Base-by-base conservation (phyloP, 37 sponge, comb jelly and placozoan species). In the Crambe crambe region DNA sequence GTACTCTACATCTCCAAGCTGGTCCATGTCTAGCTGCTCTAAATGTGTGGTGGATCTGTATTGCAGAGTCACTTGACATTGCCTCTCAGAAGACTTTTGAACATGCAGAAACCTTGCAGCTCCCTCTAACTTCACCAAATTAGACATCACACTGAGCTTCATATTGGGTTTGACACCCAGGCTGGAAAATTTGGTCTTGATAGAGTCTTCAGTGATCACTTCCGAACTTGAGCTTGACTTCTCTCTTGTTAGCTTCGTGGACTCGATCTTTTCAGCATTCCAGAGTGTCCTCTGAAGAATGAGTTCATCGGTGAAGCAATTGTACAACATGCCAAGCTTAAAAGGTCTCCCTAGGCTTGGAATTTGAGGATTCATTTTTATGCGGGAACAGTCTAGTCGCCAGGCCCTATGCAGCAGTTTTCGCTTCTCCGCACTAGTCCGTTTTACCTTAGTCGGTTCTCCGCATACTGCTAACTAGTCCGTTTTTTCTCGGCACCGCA, bases 321-420 rank as follows among this genome's bases (percentile, higher is more conserved):
- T n/a, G n/a, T n/a, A n/a, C n/a, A 72, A 67, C 86, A 77, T 85
- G 3, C 86, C 86, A 21, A 85, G 74, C 21, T 77, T 2, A 37
- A 85, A 85, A 1, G 78, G 79, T 2, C 73, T 39, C 12, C 86
- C 86, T 1, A 85, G 79, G 39, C 86, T 71, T 0, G 78, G 68
- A 26, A 84, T 27, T n/a, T 76, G 54, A 51, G 15, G 54, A n/a
- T n/a, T n/a, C n/a, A n/a, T n/a, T n/a, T n/a, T n/a, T n/a, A n/a
- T n/a, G n/a, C n/a, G n/a, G n/a, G n/a, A n/a, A n/a, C n/a, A n/a
- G n/a, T n/a, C n/a, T n/a, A n/a, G n/a, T n/a, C n/a, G n/a, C n/a
- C n/a, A n/a, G n/a, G n/a, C n/a, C n/a, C n/a, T n/a, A n/a, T n/a
- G n/a, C n/a, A n/a, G n/a, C n/a, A n/a, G n/a, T n/a, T n/a, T n/a